phyloP scores from a whole-genome alignment of 2,888 invertebrate genomes.

The Chrysotoxum bicinctum region DNA sequence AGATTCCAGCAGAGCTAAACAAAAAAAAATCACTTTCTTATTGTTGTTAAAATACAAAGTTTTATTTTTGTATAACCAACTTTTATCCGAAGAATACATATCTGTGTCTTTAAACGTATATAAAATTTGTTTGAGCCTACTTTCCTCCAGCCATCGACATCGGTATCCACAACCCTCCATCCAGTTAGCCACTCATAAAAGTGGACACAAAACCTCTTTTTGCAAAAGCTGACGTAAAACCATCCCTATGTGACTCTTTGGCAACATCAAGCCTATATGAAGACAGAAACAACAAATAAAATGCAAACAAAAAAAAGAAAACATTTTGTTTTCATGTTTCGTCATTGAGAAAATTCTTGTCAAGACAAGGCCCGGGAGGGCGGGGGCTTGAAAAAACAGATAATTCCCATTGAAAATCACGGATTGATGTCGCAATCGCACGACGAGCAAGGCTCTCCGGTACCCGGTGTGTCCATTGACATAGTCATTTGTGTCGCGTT shows the following conservation, averaged over 20 bases:
- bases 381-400: constrained; percentile 18
- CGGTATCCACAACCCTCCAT: neutral
- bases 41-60: constrained; percentile 67
- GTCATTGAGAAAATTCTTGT: constrained; percentile 73
- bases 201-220: constrained; percentile 32
- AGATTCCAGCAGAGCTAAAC: constrained; percentile 30
- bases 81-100: neutral
- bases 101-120: constrained; percentile 12
- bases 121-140: constrained; percentile 29
- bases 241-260: constrained; percentile 48
- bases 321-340: constrained; percentile 72
- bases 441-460: constrained; percentile 12
- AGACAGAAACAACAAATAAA: constrained; percentile 9
- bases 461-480: constrained; percentile 40
- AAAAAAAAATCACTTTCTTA: constrained; percentile 62
- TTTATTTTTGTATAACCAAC: constrained; percentile 54
- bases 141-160: neutral
- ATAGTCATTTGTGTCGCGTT: constrained; percentile 71
- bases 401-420: constrained; percentile 69
- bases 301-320: constrained; percentile 29
- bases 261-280: constrained; percentile 28
- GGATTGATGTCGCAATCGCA: constrained; percentile 60
- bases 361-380: constrained; percentile 24
- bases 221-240: constrained; percentile 18
- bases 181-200: constrained; percentile 18